phyloP scores from a whole-genome alignment of 2,888 invertebrate genomes.

The Hyles lineata region DNA sequence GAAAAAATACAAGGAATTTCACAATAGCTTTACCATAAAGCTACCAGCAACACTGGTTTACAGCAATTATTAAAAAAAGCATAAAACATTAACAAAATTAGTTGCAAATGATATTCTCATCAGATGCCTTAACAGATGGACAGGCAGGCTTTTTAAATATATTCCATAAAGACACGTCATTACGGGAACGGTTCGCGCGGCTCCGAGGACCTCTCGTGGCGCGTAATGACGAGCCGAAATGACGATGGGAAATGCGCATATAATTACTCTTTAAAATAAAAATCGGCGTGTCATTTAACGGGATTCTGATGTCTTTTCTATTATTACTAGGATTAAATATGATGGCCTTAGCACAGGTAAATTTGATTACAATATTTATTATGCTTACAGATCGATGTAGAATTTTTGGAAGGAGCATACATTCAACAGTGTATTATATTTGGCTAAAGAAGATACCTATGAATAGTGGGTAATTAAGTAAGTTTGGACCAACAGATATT shows the following conservation, averaged over 20 bases:
- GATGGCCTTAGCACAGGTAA: background rate
- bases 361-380: background rate
- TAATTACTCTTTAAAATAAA: constrained; percentile 17
- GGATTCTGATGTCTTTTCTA: background rate
- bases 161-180: constrained; percentile 19
- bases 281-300: constrained; percentile 11
- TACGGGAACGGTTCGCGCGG: background rate
- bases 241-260: constrained; percentile 13
- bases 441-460: too few relatives aligned
- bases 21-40: too few relatives aligned
- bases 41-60: too few relatives aligned
- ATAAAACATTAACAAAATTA: background rate
- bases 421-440: too few relatives aligned
- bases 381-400: too few relatives aligned
- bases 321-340: background rate
- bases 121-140: constrained; percentile 1
- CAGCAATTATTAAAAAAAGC: background rate
- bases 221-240: background rate
- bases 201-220: constrained; percentile 9
- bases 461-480: too few relatives aligned
- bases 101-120: constrained; percentile 3
- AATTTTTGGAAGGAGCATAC: too few relatives aligned
- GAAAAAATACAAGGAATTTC: too few relatives aligned
- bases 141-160: constrained; percentile 9
- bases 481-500: too few relatives aligned